Percentiles rank a stretch among this genome's conserved stretches.
These are phyloP conservation scores for Cyrtonyx montezumae DNA, from an alignment of 2,113 vertebrate species.

Conservation along the genomic window DNA sequence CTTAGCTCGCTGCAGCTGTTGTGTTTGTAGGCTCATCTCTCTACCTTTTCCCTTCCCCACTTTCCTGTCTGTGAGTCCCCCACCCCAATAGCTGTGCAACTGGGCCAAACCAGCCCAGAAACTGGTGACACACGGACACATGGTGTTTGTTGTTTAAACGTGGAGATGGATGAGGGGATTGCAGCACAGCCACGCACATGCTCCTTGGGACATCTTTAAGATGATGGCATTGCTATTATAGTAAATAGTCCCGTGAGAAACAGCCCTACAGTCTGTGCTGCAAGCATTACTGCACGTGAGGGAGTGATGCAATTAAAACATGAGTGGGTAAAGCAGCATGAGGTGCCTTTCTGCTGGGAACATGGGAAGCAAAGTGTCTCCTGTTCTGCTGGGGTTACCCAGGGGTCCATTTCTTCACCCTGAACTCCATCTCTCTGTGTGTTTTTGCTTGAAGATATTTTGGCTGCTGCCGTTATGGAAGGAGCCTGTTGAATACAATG, in stretches of 20 bases:
- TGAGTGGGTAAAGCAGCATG: accelerated
- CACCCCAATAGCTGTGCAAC: too few species aligned
- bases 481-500: neutral
- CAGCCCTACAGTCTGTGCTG: neutral
- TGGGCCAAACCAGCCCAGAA: too few species aligned
- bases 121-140: too few species aligned
- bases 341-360: neutral
- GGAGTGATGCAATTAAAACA: neutral
- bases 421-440: neutral
- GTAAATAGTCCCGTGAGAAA: neutral
- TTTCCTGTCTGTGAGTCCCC: too few species aligned
- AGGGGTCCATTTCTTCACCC: neutral
- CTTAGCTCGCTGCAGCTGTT: too few species aligned
- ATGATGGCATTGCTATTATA: neutral
- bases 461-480: neutral
- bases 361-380: neutral
- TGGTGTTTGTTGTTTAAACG: neutral
- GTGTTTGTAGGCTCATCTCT: too few species aligned
- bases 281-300: neutral
- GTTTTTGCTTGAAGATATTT: neutral
- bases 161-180: neutral
- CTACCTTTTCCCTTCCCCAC: too few species aligned
- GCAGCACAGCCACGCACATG: neutral
- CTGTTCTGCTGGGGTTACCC: neutral
- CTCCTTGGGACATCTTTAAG: neutral